Evolutionary conservation across 1,140 invertebrate species (phyloP).

Genomic region (Hermetia illucens): DNA sequence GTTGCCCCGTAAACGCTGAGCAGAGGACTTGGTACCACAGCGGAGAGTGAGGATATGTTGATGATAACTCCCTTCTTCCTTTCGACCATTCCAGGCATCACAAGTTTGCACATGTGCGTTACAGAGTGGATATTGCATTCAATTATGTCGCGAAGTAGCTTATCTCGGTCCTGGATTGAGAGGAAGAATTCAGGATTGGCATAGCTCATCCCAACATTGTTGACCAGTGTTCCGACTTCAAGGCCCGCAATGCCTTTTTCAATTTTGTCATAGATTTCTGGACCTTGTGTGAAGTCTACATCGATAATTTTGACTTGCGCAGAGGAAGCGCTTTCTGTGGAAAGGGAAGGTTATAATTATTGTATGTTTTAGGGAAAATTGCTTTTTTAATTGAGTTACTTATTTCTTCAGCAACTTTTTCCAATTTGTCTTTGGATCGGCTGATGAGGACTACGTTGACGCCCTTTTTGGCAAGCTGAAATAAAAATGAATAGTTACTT

Average conservation of each 20-base stretch:
- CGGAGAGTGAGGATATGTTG: slow-evolving; percentile 80
- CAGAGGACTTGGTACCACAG: slow-evolving; percentile 64
- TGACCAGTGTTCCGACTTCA: slow-evolving; percentile 84
- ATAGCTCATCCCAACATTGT: slow-evolving; percentile 92
- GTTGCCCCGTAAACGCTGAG: slow-evolving; percentile 77
- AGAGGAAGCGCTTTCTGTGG: neutral
- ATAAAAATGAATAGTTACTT: too few species aligned
- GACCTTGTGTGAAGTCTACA: slow-evolving; percentile 65
- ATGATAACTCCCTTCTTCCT: slow-evolving; percentile 75
- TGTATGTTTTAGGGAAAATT: slow-evolving; percentile 1
- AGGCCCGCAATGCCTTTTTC: slow-evolving; percentile 56
- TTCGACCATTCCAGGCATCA: slow-evolving; percentile 80
- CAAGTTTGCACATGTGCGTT: slow-evolving; percentile 68
- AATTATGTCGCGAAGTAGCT: slow-evolving; percentile 43
- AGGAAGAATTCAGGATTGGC: slow-evolving; percentile 74
- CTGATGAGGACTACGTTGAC: slow-evolving; percentile 82
- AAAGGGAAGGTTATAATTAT: neutral
- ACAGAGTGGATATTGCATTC: slow-evolving; percentile 58
- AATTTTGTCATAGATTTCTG: slow-evolving; percentile 62
- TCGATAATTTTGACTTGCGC: slow-evolving; percentile 71
- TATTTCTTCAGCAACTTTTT: slow-evolving; percentile 67
- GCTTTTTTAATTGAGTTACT: slow-evolving; percentile 21
- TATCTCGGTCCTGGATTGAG: slow-evolving; percentile 44
- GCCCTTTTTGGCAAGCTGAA: slow-evolving; percentile 62
- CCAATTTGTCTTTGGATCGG: slow-evolving; percentile 66